phyloP scores from a whole-genome alignment of 2,888 invertebrate species.

The Apamea anceps region DNA sequence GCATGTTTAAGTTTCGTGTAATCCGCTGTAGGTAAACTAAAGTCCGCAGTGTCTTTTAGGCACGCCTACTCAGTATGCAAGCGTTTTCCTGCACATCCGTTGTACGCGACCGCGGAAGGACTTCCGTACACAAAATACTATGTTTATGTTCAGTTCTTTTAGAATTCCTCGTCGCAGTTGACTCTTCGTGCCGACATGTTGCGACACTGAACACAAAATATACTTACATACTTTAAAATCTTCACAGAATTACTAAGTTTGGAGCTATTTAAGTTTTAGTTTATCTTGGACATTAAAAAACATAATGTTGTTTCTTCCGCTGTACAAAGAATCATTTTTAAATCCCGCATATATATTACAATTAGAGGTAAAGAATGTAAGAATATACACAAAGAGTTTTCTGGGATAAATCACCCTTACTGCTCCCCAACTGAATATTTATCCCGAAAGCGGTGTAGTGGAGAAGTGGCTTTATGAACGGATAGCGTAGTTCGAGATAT shows the following conservation, averaged over 20 bases:
- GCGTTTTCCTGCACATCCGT: constrained; percentile 89
- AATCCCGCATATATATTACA: constrained; percentile 29
- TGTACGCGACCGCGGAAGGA: constrained; percentile 88
- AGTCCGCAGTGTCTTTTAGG: constrained; percentile 90
- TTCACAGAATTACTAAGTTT: constrained; percentile 64
- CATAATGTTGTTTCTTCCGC: not conserved
- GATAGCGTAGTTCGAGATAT: constrained; percentile 88
- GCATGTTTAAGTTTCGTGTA: constrained; percentile 89
- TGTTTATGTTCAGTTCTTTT: constrained; percentile 88
- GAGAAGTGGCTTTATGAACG: constrained; percentile 84
- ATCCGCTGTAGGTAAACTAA: constrained; percentile 87
- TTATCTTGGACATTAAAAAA: constrained; percentile 40
- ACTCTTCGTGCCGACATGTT: constrained; percentile 87
- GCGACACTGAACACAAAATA: constrained; percentile 83
- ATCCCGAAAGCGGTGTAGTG: constrained; percentile 61
- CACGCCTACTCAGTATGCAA: constrained; percentile 90
- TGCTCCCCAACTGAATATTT: constrained; percentile 61
- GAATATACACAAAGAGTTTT: constrained; percentile 46
- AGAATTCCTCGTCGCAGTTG: constrained; percentile 87
- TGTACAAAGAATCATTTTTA: constrained; percentile 12
- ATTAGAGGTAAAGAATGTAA: constrained; percentile 30
- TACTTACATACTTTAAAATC: constrained; percentile 80
- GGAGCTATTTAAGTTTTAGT: constrained; percentile 39
- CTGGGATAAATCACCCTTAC: constrained; percentile 62
- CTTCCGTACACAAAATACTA: constrained; percentile 89